These are phyloP conservation scores for Burhinus bistriatus DNA, from an alignment of 2,113 vertebrate species.

Conservation along the genomic window DNA sequence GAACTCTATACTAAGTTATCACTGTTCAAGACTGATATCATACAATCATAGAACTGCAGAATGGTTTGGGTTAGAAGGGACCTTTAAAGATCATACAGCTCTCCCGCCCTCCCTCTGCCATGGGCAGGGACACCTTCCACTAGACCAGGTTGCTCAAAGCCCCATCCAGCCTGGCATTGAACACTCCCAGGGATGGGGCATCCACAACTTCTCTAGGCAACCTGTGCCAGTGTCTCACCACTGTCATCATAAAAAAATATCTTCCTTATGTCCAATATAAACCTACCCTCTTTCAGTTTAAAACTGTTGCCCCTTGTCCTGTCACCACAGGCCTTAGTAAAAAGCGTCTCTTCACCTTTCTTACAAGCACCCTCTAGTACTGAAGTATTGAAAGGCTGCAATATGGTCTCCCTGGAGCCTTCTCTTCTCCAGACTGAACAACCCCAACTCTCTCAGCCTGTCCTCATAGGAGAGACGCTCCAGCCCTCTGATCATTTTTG, in stretches of 20 bases:
- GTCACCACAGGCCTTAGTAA: background rate
- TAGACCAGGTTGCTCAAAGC: background rate
- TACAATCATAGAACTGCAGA: background rate
- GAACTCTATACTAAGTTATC: background rate
- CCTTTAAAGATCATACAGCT: background rate
- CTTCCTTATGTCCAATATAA: background rate
- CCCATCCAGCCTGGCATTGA: background rate
- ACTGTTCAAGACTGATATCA: background rate
- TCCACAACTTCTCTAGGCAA: background rate
- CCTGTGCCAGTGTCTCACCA: background rate
- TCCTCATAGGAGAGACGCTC: background rate
- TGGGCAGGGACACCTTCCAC: background rate
- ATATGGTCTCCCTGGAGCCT: background rate
- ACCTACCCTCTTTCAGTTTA: background rate
- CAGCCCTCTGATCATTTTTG: background rate
- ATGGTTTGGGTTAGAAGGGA: background rate
- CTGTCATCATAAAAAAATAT: background rate
- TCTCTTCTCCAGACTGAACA: background rate
- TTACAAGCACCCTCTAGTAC: background rate
- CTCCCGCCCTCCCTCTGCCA: no score
- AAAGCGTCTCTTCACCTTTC: background rate
- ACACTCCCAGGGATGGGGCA: background rate
- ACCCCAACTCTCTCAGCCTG: background rate
- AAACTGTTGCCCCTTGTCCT: background rate
- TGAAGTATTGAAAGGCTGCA: background rate